Evolutionary conservation across 2,888 invertebrate species (phyloP), one percentile per base, ranked within the genome.

Genomic region (Anoplius nigerrimus): DNA sequence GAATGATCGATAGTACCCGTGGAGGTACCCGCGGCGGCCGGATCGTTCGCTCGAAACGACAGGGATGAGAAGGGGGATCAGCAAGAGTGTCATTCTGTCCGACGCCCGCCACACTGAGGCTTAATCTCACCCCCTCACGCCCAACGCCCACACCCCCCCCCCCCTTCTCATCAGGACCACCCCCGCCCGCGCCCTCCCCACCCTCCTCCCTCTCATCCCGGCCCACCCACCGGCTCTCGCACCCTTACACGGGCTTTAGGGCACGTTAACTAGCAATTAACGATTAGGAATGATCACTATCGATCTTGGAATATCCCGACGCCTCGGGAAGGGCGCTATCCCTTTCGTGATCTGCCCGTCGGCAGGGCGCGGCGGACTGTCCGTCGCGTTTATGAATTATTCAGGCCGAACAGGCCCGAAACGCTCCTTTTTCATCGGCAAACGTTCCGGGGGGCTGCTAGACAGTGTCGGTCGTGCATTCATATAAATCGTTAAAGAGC

Each of bases 1-100:
- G 83, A 87, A 88, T 88, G 88, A 88, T 88, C 88, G 88, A 88
- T 88, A 88, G 85, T 83, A 79, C 74, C n/a, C 77, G 74, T 83
- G 85, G n/a, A 83, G 85, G 84, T 84, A 84, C 76, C n/a, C 82
- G 83, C 78, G 78, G 73, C 74, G 62, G 52, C 66, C 24, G 24
- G 76, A 75, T 78, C 78, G 79, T 73, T 69, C 70, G 78, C 69
- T 68, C 67, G 71, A 74, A 78, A 78, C 76, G 78, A 76, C 72
- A 52, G 52, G 15, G 52, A 15, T 52, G 46, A 66, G 43, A 66
- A 56, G 61, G 65, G 77, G 78, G 76, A 84, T 83, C 83, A 82
- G 82, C 85, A 86, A 84, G 84, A 85, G 85, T 85, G 84, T 86
- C 85, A 83, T 83, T 84, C 81, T 78, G 80, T 76, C 78, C 76